A percentile compares a stretch with the other conserved stretches of the same genome.
Conservation (phyloP, 2,888 invertebrate species). For the Tachina lurida region DNA sequence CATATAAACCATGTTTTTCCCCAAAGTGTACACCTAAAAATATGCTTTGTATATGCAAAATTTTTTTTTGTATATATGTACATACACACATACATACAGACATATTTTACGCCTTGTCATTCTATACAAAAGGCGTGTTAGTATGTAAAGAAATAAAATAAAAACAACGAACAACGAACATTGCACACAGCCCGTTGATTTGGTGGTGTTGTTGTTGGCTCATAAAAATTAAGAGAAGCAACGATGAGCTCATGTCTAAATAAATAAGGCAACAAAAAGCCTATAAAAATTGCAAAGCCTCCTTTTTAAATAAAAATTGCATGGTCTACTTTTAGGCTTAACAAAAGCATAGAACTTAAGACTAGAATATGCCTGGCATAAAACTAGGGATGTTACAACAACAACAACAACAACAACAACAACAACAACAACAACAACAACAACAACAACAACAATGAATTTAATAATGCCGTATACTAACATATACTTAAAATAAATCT, state of each 20-base stretch:
- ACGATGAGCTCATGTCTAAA: conserved; percentile 8
- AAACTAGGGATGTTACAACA: conserved; percentile 54
- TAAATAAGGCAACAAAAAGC: conserved; percentile 2
- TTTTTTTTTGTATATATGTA: background rate
- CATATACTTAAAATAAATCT: background rate
- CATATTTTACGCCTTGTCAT: conserved; percentile 57
- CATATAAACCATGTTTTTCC: background rate
- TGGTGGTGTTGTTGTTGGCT: conserved; percentile 24
- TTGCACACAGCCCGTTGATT: conserved; percentile 7
- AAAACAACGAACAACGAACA: conserved; percentile 22
- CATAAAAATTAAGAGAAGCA: conserved; percentile 58
- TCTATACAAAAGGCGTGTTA: conserved; percentile 63
- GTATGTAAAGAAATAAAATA: conserved; percentile 29
- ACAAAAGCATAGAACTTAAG: conserved; percentile 35
- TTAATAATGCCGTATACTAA: conserved; percentile 1
- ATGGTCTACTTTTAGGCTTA: conserved; percentile 63
- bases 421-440: too few species aligned
- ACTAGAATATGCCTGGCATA: conserved; percentile 7
- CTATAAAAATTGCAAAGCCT: conserved; percentile 39
- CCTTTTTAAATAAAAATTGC: conserved; percentile 27
- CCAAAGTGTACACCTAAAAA: conserved; percentile 48
- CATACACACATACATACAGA: background rate
- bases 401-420: too few species aligned
- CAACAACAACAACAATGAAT: conserved; percentile 9
- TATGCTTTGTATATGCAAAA: conserved; percentile 33